These are phyloP conservation scores for Xiphophorus couchianus DNA, from an alignment of 2,113 vertebrate species.

Conservation along the genomic window DNA sequence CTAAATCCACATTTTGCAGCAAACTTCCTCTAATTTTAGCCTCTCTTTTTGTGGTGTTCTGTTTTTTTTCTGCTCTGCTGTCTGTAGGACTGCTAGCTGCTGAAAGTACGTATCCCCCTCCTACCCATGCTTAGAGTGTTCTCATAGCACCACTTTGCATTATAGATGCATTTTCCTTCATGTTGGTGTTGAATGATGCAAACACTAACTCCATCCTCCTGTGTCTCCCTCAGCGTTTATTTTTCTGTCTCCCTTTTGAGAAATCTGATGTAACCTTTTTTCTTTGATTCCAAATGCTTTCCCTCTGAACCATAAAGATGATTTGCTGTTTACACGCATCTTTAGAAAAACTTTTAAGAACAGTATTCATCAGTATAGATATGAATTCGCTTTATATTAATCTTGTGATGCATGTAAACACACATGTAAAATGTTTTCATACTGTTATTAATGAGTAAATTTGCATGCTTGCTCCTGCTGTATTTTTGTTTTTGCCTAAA, in stretches of 20 bases:
- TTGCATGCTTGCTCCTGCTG: conserved; percentile 3
- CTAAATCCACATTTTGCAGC: conserved; percentile 4
- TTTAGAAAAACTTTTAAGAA: background rate
- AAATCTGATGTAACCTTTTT: conserved; percentile 11
- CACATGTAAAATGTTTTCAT: background rate
- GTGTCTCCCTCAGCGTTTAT: conserved; percentile 1
- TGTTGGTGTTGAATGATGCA: conserved; percentile 16
- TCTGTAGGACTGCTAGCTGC: conserved; percentile 98
- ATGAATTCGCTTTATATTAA: background rate
- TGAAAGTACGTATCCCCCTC: conserved; percentile 95
- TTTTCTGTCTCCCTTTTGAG: conserved; percentile 1
- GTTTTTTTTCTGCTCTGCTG: conserved; percentile 79
- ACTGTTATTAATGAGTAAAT: background rate
- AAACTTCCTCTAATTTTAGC: conserved; percentile 52
- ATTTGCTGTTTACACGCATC: conserved; percentile 31
- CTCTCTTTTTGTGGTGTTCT: conserved; percentile 69
- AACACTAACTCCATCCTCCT: conserved; percentile 15
- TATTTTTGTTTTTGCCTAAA: background rate
- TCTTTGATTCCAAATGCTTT: conserved; percentile 14
- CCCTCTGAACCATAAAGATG: conserved; percentile 7
- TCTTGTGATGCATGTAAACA: conserved; percentile 24
- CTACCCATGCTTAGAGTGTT: conserved; percentile 27
- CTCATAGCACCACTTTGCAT: conserved; percentile 39
- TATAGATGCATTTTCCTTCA: conserved; percentile 17
- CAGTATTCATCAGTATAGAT: background rate